These are phyloP conservation scores for Eupithecia tripunctaria DNA, from an alignment of 2,888 invertebrate species.

Conservation along the genomic window DNA sequence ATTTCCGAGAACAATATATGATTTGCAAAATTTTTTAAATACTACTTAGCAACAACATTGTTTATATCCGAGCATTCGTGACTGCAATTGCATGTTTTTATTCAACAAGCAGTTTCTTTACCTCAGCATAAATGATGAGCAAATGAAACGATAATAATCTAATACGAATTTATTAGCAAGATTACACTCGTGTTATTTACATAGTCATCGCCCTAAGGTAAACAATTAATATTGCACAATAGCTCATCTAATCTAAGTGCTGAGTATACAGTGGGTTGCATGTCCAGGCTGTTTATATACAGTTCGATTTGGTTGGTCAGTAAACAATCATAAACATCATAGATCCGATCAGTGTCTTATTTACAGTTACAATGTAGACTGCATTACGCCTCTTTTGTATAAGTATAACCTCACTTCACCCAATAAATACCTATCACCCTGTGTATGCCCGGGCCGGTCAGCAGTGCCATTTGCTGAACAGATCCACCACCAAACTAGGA, in stretches of 20 bases:
- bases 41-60: background rate
- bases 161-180: slow-evolving; percentile 5
- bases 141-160: slow-evolving; percentile 8
- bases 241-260: background rate
- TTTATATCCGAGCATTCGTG: slow-evolving; percentile 3
- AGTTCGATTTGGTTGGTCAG: background rate
- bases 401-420: background rate
- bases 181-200: slow-evolving; percentile 1
- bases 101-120: slow-evolving; percentile 4
- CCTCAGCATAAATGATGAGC: background rate
- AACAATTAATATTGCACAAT: slow-evolving; percentile 3
- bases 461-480: too few relatives aligned
- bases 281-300: background rate
- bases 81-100: slow-evolving; percentile 7
- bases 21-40: background rate
- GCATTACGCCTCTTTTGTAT: background rate
- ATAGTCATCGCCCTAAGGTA: background rate
- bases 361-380: background rate
- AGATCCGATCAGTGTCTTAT: background rate
- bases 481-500: too few relatives aligned
- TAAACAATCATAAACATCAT: background rate
- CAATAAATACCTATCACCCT: too few relatives aligned
- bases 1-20: background rate
- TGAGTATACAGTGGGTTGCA: background rate
- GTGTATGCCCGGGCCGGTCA: too few relatives aligned